phyloP scores from a whole-genome alignment of 2,797 vertebrate genomes.

The Ctenopoma multispine region DNA sequence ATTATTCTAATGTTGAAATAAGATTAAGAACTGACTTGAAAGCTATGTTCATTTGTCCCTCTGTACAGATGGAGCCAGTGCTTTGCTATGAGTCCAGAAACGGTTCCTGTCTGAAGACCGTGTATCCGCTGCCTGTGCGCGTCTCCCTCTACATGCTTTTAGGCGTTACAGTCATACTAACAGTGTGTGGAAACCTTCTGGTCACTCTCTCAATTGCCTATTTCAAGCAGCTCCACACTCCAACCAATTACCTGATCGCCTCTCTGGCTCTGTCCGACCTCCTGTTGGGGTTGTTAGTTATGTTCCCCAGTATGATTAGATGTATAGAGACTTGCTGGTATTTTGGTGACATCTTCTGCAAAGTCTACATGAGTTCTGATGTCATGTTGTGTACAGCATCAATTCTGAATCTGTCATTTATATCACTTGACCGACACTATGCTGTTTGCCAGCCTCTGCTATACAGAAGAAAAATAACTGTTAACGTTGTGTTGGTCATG shows the following conservation, averaged over 20 bases:
- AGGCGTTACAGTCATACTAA: conserved; percentile 25
- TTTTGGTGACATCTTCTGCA: conserved; percentile 48
- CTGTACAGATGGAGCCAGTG: conserved; percentile 38
- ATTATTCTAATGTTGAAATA: too few relatives aligned
- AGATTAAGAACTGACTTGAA: too few relatives aligned
- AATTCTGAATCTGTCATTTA: conserved; percentile 49
- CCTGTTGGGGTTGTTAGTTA: conserved; percentile 38
- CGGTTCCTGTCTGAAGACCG: conserved; percentile 36
- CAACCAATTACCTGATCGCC: conserved; percentile 51
- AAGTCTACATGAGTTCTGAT: conserved; percentile 41
- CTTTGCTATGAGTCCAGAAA: conserved; percentile 50
- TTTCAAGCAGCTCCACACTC: conserved; percentile 60
- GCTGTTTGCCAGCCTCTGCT: conserved; percentile 46
- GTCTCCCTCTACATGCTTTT: conserved; percentile 39
- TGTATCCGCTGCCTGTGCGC: conserved; percentile 25
- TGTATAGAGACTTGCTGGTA: conserved; percentile 53
- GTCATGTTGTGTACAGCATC: conserved; percentile 47
- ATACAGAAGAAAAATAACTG: conserved; percentile 46
- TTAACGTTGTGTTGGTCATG: conserved; percentile 22
- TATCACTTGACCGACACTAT: conserved; percentile 56
- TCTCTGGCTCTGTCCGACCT: conserved; percentile 51
- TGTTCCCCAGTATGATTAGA: conserved; percentile 44
- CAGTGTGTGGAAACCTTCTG: conserved; percentile 51
- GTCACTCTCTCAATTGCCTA: conserved; percentile 39
- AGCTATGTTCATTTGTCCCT: not conserved